Evolutionary conservation across 2,113 vertebrate genomes (phyloP), one percentile per base, ranked within the genome.

Genomic region (Leiothrix lutea): DNA sequence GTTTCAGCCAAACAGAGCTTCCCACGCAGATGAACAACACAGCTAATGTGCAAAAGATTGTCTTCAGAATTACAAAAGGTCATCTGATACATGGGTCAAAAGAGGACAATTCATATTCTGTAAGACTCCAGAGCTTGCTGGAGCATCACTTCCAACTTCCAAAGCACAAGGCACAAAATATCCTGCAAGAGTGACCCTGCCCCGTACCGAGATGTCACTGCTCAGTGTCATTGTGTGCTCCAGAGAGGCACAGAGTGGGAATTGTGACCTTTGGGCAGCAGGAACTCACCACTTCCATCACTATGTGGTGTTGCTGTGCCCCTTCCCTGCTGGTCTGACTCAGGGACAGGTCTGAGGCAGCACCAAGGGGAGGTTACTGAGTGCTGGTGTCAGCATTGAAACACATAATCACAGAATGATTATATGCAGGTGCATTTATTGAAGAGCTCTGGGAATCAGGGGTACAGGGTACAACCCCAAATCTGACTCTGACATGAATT

Each of bases 291-390:
- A 3, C 35, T 42, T 21, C 15, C 70, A 35, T 28, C 18, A 5
- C 4, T 29, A 2, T 0, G 0, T 8, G 53, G 24, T 8, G 45
- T 3, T 53, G 29, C 40, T n/a, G 29, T 60, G 64, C 12, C 53
- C 31, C 29, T 64, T 81, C 7, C 35, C 79, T 22, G 25, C 42
- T 7, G 50, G 4, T 28, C 35, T 3, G 5, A 23, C 62, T 38
- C 58, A 58, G 31, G 61, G n/a, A 4, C 23, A 7, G 31, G 19
- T 35, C 44, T 12, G 81, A 11, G n/a, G n/a, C 23, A 40, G 50
- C 84, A 6, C 3, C 0, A 0, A 57, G 60, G 36, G 54, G 40
- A 53, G 31, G 45, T 47, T 2, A 9, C 23, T 1, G 11, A 31
- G 74, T 1, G 20, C 31, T 14, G 24, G 36, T 38, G 36, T 38